Evolutionary conservation across 2,888 invertebrate species (phyloP), one percentile per base, ranked within the genome.

Genomic region (Apoderus coryli): DNA sequence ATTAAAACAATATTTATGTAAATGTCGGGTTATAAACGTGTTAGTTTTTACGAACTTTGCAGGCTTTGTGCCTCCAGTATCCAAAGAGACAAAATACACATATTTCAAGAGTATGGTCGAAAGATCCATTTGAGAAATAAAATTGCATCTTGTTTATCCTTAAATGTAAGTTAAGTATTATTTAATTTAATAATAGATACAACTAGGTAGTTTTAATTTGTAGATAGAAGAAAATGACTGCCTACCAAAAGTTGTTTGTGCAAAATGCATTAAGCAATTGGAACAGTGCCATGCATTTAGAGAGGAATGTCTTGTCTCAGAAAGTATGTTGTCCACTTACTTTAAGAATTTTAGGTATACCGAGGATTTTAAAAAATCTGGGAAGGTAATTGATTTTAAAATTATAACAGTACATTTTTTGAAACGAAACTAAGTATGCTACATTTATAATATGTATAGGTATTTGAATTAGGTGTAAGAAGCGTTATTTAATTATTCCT

Each of bases 1-100:
- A n/a, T n/a, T n/a, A 32, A 32, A 19, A 32, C 16, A 25, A 25
- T 22, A 32, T 19, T 27, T 32, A 22, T 19, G 22, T 31, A 41
- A 48, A 74, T 74, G 73, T 65, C 73, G 41, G 74, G 70, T 47
- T 73, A 75, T 53, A 68, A 71, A 45, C 67, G 72, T 46, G 76
- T 76, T 22, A 74, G 72, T 56, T 76, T 72, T 53, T 73, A 72
- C 52, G 76, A 76, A 57, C 56, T 76, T 44, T 76, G 76, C 50
- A 65, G 76, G 43, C 57, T 76, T 38, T 76, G 76, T 52, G 75
- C 74, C 7, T 73, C 73, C 11, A 69, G 68, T 40, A 73, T 69
- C 46, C 69, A 72, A 46, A 68, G 69, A 34, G 65, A 64, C 41
- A 74, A 71, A 54, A 66, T 71, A 40, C 67, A 75, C 50, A 72